Evolutionary conservation across 2,113 vertebrate genomes (phyloP).

Genomic region (Ivindomyrus marchei): DNA sequence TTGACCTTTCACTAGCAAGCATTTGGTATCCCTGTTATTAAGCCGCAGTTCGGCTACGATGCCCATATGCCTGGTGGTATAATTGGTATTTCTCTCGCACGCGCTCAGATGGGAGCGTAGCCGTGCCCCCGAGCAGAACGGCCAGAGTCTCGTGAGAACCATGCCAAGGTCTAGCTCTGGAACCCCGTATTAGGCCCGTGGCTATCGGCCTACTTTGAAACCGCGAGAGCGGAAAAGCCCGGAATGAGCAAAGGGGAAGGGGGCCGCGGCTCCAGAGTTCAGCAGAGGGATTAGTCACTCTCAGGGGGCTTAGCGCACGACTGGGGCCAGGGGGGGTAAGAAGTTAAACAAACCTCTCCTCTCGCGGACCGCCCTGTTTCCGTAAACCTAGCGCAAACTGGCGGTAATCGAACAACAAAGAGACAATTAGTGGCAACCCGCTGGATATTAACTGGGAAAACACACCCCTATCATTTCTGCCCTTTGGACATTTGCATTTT

Average conservation of each 20-base stretch:
- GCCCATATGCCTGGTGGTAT: constrained; percentile 58
- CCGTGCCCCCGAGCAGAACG: constrained; percentile 44
- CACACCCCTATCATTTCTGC: constrained; percentile 50
- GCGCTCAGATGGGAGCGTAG: constrained; percentile 35
- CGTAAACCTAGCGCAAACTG: constrained; percentile 60
- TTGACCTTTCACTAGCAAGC: constrained; percentile 50
- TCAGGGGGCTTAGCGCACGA: constrained; percentile 48
- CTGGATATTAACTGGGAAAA: constrained; percentile 54
- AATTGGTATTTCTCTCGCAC: constrained; percentile 53
- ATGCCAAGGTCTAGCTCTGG: constrained; percentile 14
- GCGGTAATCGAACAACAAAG: constrained; percentile 65
- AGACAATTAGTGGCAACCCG: constrained; percentile 61
- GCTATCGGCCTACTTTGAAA: background rate
- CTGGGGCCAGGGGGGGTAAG: constrained; percentile 36
- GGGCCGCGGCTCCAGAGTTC: constrained; percentile 49
- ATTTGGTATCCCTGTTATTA: constrained; percentile 59
- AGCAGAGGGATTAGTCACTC: constrained; percentile 52
- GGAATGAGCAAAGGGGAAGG: constrained; percentile 39
- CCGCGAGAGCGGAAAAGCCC: background rate
- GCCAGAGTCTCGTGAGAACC: constrained; percentile 35
- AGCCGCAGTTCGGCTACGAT: constrained; percentile 28
- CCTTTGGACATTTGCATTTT: constrained; percentile 61
- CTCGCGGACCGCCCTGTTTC: constrained; percentile 34
- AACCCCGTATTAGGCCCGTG: background rate
- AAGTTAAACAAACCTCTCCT: constrained; percentile 56